These are phyloP conservation scores for Caloenas nicobarica DNA, from an alignment of 2,113 vertebrate genomes.

Conservation along the genomic window DNA sequence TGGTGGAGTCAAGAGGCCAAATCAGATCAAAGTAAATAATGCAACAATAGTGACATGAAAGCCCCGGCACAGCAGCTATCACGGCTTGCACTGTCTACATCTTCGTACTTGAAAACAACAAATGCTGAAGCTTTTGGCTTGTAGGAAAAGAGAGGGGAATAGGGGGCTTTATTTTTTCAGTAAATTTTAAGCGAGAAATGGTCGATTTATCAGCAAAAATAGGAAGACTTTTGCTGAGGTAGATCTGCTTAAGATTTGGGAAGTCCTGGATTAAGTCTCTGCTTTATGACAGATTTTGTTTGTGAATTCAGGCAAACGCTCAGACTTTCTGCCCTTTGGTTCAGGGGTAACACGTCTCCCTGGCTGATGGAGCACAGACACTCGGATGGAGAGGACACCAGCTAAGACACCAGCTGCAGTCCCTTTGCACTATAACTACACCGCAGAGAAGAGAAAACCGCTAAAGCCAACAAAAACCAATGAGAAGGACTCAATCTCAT, in stretches of 20 bases:
- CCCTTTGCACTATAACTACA: background rate
- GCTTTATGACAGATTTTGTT: background rate
- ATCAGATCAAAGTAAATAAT: constrained; percentile 35
- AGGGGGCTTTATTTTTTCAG: background rate
- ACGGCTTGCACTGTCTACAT: background rate
- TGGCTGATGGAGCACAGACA: fast-evolving
- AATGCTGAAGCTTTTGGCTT: background rate
- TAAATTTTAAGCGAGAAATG: background rate
- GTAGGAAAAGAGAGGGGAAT: background rate
- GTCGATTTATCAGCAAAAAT: background rate
- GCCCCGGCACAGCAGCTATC: background rate
- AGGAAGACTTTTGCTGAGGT: background rate
- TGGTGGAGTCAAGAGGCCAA: constrained; percentile 7
- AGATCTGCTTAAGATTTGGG: background rate
- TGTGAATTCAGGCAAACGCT: background rate
- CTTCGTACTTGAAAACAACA: background rate
- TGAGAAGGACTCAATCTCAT: background rate
- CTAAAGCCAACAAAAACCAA: background rate
- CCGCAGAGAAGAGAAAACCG: background rate
- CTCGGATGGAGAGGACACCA: fast-evolving
- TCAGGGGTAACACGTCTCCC: fast-evolving
- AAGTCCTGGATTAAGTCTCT: background rate
- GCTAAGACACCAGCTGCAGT: background rate
- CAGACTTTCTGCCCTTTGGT: background rate
- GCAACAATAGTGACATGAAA: background rate